These are phyloP conservation scores for Lepidocyrtoides sp. DNA, from an alignment of 2,888 invertebrate genomes.

Conservation along the genomic window DNA sequence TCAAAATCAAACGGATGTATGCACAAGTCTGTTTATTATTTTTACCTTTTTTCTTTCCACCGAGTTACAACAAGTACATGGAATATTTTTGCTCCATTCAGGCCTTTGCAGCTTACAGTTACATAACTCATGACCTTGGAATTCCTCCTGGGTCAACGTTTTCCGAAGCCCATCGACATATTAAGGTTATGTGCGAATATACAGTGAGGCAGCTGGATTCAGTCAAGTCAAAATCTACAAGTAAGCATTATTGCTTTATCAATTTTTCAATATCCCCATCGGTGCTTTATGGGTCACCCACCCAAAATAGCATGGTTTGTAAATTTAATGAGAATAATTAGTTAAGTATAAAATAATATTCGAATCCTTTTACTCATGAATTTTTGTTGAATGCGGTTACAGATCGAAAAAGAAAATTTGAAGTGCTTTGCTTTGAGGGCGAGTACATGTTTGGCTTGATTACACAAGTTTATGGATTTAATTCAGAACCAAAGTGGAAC, in stretches of 20 bases:
- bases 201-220: background rate
- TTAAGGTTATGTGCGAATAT: constrained; percentile 65
- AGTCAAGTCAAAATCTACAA: constrained; percentile 56
- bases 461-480: constrained; percentile 87
- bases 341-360: no score
- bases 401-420: constrained; percentile 70
- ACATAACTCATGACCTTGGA: constrained; percentile 86
- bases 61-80: no score
- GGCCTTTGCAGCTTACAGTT: constrained; percentile 87
- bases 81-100: constrained; percentile 85
- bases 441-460: constrained; percentile 86
- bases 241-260: no score
- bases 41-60: no score
- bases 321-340: background rate
- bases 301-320: no score
- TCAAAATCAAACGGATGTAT: background rate
- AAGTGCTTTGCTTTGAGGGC: constrained; percentile 86
- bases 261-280: no score
- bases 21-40: no score
- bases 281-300: no score
- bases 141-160: constrained; percentile 85
- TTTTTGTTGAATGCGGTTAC: background rate
- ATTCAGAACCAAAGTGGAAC: constrained; percentile 86
- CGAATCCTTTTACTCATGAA: background rate
- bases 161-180: constrained; percentile 1